Base-by-base conservation (phyloP, 1,140 invertebrate genomes). In the Procambarus virginalis region DNA sequence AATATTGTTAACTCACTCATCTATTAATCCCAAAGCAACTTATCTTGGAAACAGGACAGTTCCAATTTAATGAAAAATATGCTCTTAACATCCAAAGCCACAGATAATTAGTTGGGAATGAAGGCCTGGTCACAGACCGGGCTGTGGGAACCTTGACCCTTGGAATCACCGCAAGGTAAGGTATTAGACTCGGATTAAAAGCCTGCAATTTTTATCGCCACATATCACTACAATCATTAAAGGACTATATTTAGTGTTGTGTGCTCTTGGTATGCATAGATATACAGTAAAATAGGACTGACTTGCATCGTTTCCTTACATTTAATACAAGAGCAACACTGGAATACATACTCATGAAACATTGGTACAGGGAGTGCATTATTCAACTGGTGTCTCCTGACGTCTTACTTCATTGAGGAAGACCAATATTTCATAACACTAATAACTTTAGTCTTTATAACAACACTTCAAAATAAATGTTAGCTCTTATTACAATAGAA, bases 211-310 rank as follows among this genome's bases (percentile, higher is more conserved):
- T 55, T 12, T 12, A 12, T 8, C 1, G 12, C 4, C 3, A 8
- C 8, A 55, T 3, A 5, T 55, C 5, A 73, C 22, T 6, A 34
- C 6, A 34, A 10, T 73, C 22, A 73, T 34, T 34, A n/a, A 73
- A 73, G n/a, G 4, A 73, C 22, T 34, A 73, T 34, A 34, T 73
- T 73, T 8, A 20, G 22, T 5, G 20, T 73, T 6, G 8, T 20
- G 14, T 22, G 68, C 68, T 73, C 68, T 73, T 73, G n/a, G n/a
- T 73, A 34, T 73, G 68, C 68, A 73, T 73, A 73, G 68, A 73
- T 20, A 20, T 64, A 10, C 34, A 34, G 34, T 34, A 34, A 34
- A 64, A 17, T 64, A 64, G 60, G 12, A 73, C 4, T 34, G n/a
- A 73, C n/a, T 70, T 34, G 8, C 22, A 10, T 3, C 22, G 12